Conservation (phyloP, 2,888 invertebrate species). For the Lepidocyrtoides sp. region DNA sequence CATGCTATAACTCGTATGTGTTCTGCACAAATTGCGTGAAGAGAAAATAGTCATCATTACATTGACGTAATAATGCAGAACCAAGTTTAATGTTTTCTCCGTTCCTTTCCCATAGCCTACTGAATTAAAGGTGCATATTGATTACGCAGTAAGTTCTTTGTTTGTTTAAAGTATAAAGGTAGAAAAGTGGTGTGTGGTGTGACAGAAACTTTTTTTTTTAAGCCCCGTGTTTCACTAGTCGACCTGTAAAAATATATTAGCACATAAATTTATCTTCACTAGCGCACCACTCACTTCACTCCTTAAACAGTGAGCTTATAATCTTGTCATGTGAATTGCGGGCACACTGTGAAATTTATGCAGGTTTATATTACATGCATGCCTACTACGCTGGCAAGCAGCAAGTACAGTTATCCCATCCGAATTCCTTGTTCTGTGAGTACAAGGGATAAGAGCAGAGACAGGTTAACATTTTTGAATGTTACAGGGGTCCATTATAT, state of each 20-base stretch:
- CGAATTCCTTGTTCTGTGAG: background rate
- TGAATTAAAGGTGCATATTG: background rate
- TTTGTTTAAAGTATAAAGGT: background rate
- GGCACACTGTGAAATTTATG: background rate
- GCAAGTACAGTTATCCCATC: slow-evolving; percentile 48
- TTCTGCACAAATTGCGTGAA: background rate
- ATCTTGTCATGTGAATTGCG: slow-evolving; percentile 1
- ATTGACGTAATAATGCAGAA: background rate
- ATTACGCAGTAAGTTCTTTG: background rate
- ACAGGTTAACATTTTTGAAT: background rate
- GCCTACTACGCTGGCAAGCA: background rate
- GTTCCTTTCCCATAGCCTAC: background rate
- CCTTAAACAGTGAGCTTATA: background rate
- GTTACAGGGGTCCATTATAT: background rate
- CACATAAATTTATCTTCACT: slow-evolving; percentile 49
- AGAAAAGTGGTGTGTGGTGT: background rate
- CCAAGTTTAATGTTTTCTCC: background rate
- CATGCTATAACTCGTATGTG: no score
- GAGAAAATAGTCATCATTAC: background rate
- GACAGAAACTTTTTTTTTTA: background rate
- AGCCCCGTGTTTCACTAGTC: slow-evolving; percentile 16
- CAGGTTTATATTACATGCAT: slow-evolving; percentile 42
- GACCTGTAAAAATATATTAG: slow-evolving; percentile 47
- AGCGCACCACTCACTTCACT: background rate
- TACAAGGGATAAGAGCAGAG: background rate